Conservation (phyloP, 2,797 vertebrate genomes). For the Linurgus olivaceus region DNA sequence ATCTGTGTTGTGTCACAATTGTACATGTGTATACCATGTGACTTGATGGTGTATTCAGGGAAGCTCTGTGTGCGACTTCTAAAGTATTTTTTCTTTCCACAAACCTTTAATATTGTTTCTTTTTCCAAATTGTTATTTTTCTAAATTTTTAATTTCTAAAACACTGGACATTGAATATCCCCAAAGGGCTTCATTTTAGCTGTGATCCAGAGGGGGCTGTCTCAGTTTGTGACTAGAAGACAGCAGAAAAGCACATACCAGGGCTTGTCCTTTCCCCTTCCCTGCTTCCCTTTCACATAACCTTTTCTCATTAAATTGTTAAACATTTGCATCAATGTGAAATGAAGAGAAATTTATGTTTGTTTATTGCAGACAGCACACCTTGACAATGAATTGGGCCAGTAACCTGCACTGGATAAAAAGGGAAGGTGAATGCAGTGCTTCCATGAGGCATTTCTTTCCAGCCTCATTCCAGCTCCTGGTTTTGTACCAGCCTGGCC, state of each 20-base stretch:
- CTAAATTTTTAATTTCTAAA: background rate
- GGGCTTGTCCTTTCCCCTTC: background rate
- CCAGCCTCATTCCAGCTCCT: background rate
- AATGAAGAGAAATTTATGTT: background rate
- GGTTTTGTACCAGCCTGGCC: background rate
- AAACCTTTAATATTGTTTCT: background rate
- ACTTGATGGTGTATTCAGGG: background rate
- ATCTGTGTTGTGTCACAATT: background rate
- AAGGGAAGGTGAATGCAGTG: background rate
- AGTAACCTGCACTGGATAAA: background rate
- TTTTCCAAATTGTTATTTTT: background rate
- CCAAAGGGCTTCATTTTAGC: background rate
- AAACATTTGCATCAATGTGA: background rate
- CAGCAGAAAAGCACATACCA: background rate
- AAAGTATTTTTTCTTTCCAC: background rate
- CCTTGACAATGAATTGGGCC: background rate
- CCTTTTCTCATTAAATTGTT: background rate
- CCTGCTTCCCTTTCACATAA: background rate
- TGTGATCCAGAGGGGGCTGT: background rate
- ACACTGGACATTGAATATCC: background rate
- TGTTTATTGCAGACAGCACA: background rate
- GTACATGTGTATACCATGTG: rapidly evolving
- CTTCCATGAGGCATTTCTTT: background rate
- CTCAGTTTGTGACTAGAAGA: background rate
- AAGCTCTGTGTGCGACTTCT: background rate